These are phyloP conservation scores for Drosophila putrida DNA, from an alignment of 2,888 invertebrate genomes.

Conservation along the genomic window DNA sequence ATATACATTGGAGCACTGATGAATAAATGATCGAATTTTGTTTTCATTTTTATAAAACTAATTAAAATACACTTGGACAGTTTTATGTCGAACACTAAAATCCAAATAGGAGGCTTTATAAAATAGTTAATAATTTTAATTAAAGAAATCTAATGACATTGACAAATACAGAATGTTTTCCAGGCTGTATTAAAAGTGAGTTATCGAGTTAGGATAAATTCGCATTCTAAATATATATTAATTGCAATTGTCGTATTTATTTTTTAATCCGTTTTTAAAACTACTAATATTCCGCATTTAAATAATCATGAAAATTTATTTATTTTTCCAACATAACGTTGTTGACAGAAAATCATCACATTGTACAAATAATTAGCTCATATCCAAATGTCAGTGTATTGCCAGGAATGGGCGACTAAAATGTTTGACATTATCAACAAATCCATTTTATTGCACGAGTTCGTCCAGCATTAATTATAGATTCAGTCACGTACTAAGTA, in stretches of 20 bases:
- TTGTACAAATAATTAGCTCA: background rate
- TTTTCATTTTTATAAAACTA: too few relatives aligned
- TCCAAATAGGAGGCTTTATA: too few relatives aligned
- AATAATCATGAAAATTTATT: background rate
- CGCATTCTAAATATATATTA: too few relatives aligned
- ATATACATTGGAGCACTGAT: too few relatives aligned
- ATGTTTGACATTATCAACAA: slow-evolving; percentile 56
- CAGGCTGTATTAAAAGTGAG: too few relatives aligned
- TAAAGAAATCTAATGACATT: too few relatives aligned
- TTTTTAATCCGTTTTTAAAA: background rate
- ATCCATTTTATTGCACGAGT: slow-evolving; percentile 54
- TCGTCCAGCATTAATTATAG: slow-evolving; percentile 57
- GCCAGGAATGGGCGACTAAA: slow-evolving; percentile 20
- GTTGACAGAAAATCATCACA: background rate
- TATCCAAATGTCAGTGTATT: slow-evolving; percentile 30
- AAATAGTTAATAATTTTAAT: too few relatives aligned
- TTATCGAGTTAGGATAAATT: too few relatives aligned
- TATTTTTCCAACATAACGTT: background rate
- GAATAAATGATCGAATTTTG: too few relatives aligned
- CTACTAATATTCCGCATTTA: background rate
- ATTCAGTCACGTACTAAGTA: slow-evolving; percentile 63
- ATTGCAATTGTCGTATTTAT: background rate
- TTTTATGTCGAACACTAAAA: too few relatives aligned
- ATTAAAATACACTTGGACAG: too few relatives aligned
- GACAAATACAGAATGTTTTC: too few relatives aligned